phyloP scores from a whole-genome alignment of 30 jellyfish, hydroid and myxozoan species.

The Hydra vulgaris region DNA sequence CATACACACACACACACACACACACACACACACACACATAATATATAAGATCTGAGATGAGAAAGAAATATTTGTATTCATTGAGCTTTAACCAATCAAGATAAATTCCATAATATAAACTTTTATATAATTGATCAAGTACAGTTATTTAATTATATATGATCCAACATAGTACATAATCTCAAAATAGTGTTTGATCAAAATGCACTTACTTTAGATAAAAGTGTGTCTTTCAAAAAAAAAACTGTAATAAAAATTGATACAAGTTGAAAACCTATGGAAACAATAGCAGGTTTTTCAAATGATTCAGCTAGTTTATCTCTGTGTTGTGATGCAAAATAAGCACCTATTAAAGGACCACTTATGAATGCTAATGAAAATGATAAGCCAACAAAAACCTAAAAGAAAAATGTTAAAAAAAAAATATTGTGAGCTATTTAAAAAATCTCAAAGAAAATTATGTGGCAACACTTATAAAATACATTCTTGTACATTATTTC shows the following conservation, averaged over 20 bases:
- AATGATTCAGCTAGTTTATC: slow-evolving; percentile 30
- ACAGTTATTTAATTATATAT: too few relatives aligned
- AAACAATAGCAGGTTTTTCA: slow-evolving; percentile 54
- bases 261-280: slow-evolving; percentile 43
- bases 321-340: slow-evolving; percentile 42
- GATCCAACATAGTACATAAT: background rate
- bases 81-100: too few relatives aligned
- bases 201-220: slow-evolving; percentile 1
- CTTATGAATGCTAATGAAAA: slow-evolving; percentile 79
- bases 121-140: too few relatives aligned
- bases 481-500: too few relatives aligned
- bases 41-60: too few relatives aligned
- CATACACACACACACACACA: too few relatives aligned
- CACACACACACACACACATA: too few relatives aligned
- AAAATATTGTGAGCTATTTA: background rate
- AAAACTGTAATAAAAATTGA: slow-evolving; percentile 39
- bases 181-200: background rate
- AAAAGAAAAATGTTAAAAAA: background rate
- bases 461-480: too few relatives aligned
- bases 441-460: too few relatives aligned
- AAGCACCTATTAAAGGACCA: slow-evolving; percentile 97
- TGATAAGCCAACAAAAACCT: slow-evolving; percentile 84
- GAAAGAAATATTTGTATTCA: too few relatives aligned
- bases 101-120: too few relatives aligned
- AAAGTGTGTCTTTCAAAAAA: slow-evolving; percentile 37